Conservation (phyloP, 2,113 vertebrate species). For the Heptranchias perlo region DNA sequence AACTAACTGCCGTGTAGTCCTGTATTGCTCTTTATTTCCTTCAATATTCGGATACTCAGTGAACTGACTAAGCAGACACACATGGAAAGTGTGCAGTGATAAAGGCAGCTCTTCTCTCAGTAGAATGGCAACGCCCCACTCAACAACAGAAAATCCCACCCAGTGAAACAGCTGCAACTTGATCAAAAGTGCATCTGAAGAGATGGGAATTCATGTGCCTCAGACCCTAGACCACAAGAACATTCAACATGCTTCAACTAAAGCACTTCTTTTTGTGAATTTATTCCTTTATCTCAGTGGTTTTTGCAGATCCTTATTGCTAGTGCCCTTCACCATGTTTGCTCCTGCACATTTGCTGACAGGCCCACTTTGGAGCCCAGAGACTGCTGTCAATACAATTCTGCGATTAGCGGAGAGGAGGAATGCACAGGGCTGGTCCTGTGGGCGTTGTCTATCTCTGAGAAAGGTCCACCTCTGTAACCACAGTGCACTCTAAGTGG, state of each 20-base stretch:
- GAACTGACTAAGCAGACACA: not conserved
- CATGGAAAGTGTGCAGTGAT: not conserved
- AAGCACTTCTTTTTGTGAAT: not conserved
- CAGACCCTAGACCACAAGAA: not conserved
- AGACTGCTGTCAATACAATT: not conserved
- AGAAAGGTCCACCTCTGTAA: not conserved
- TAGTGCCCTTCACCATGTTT: not conserved
- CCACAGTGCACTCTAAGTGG: not conserved
- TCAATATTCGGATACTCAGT: not conserved
- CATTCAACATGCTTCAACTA: not conserved
- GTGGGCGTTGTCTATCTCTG: not conserved
- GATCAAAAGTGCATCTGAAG: constrained; percentile 14
- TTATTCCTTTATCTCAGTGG: not conserved
- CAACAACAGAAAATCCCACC: not conserved
- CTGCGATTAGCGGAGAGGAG: not conserved
- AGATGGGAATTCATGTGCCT: not conserved
- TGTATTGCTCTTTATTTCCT: not conserved
- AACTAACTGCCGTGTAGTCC: not conserved
- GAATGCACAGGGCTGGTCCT: not conserved
- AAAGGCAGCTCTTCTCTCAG: not conserved
- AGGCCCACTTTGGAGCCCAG: not conserved
- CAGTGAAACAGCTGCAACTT: not conserved
- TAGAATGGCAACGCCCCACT: not conserved
- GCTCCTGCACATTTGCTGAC: not conserved
- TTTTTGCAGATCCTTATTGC: not conserved